Evolutionary conservation across 2,797 vertebrate genomes (phyloP), one percentile per base, ranked within the genome.

Genomic region (Notolabrus celidotus): DNA sequence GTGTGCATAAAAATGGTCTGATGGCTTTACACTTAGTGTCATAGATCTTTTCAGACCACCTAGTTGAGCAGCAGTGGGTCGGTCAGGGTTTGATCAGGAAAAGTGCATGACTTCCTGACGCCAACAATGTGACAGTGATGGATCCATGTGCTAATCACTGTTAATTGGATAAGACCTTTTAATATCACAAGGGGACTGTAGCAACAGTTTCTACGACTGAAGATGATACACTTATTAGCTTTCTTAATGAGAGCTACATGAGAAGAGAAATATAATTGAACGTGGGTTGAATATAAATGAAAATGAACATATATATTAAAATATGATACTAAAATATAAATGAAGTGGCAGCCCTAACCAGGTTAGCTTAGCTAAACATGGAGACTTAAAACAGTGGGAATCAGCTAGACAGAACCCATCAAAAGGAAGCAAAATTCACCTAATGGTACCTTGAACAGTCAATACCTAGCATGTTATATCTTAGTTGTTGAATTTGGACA

Each of bases 51-150:
- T 53, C 23, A 12, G 16, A 33, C 56, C 8, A 12, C 27, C 61
- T 36, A 12, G n/a, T 29, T 16, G 39, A 58, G 47, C 64, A 39
- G 38, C 23, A 50, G 36, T 56, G 56, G 50, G 51, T 62, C 55
- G 64, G 60, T 36, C 25, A 34, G 17, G 56, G 49, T 27, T 61
- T 22, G 39, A 62, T 71, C 29, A 74, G 45, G 34, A 33, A 47
- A 34, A 67, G n/a, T 10, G 31, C 19, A 36, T 42, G 42, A 25
- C 22, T 25, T 27, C 50, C 25, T 41, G 20, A 19, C 20, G 12
- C 10, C 49, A 14, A 20, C 4, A 27, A 31, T 4, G 17, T 33
- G 61, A 51, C 14, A 11, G 22, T 38, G 45, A 25, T 63, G 42
- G 36, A 64, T 38, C 58, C 16, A n/a, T 29, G 29, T 7, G 19